Evolutionary conservation across 37 sponge, comb jelly and placozoan genomes (phyloP).

Genomic region (Mnemiopsis leidyi): DNA sequence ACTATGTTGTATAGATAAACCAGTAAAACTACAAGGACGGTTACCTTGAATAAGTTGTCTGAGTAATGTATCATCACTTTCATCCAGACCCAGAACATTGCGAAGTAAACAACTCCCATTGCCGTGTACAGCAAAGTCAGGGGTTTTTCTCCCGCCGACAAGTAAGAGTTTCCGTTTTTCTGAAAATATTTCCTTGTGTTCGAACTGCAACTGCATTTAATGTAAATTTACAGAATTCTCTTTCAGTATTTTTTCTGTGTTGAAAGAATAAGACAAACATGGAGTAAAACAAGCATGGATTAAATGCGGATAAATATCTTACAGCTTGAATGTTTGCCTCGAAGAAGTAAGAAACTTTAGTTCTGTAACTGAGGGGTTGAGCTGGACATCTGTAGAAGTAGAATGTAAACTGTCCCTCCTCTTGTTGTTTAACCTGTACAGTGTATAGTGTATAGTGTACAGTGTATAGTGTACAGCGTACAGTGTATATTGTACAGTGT

Average conservation of each 20-base stretch:
- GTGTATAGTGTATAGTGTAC: too few relatives aligned
- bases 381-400: conserved; percentile 45
- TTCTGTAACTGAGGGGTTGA: not conserved
- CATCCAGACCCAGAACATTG: conserved; percentile 26
- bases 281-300: not conserved
- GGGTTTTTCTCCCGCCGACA: conserved; percentile 30
- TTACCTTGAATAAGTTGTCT: conserved; percentile 58
- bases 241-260: too few relatives aligned
- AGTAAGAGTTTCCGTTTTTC: conserved; percentile 30
- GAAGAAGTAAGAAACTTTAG: not conserved
- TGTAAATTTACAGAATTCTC: too few relatives aligned
- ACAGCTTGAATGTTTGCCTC: not conserved
- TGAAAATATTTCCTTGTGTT: too few relatives aligned
- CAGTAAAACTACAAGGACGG: too few relatives aligned
- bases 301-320: not conserved
- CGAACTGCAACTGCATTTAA: too few relatives aligned
- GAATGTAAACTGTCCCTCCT: conserved; percentile 53
- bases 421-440: not conserved
- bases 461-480: too few relatives aligned
- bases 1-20: too few relatives aligned
- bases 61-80: conserved; percentile 49
- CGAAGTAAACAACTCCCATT: conserved; percentile 48
- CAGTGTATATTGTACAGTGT: too few relatives aligned
- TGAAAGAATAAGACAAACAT: too few relatives aligned
- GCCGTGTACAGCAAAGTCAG: not conserved